phyloP scores from a whole-genome alignment of 2,888 invertebrate species.

The Cantharis rustica region DNA sequence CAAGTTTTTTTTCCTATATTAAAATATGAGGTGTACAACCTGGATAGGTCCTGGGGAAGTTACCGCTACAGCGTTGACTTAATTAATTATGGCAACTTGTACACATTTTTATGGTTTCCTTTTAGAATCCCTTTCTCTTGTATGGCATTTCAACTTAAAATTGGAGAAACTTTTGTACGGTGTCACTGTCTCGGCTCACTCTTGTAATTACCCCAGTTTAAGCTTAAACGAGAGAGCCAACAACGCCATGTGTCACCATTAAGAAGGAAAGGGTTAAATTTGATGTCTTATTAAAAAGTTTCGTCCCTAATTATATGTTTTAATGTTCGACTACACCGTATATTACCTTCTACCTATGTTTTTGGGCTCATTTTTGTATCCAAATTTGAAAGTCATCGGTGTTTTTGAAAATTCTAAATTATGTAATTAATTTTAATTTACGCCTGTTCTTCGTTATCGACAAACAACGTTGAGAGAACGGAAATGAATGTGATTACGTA shows the following conservation, averaged over 20 bases:
- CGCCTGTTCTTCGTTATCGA: not conserved
- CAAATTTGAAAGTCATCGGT: too few species aligned
- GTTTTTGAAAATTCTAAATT: not conserved
- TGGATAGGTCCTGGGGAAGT: not conserved
- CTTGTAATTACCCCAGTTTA: not conserved
- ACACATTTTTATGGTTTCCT: not conserved
- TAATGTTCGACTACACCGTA: not conserved
- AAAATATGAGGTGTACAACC: too few species aligned
- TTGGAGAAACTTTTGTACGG: not conserved
- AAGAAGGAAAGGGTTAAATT: not conserved
- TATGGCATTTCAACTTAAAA: not conserved
- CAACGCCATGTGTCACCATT: not conserved
- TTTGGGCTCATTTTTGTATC: not conserved
- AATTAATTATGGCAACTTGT: not conserved
- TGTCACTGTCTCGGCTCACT: not conserved
- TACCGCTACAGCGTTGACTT: not conserved
- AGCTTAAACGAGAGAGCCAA: not conserved
- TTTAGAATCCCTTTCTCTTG: not conserved
- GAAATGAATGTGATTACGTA: not conserved
- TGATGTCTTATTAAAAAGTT: not conserved
- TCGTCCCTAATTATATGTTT: not conserved
- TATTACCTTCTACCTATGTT: not conserved
- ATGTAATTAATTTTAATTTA: not conserved
- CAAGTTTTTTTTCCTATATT: too few species aligned
- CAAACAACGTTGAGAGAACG: not conserved